These are phyloP conservation scores for Cygnus atratus DNA, from an alignment of 2,113 vertebrate genomes.

Conservation along the genomic window DNA sequence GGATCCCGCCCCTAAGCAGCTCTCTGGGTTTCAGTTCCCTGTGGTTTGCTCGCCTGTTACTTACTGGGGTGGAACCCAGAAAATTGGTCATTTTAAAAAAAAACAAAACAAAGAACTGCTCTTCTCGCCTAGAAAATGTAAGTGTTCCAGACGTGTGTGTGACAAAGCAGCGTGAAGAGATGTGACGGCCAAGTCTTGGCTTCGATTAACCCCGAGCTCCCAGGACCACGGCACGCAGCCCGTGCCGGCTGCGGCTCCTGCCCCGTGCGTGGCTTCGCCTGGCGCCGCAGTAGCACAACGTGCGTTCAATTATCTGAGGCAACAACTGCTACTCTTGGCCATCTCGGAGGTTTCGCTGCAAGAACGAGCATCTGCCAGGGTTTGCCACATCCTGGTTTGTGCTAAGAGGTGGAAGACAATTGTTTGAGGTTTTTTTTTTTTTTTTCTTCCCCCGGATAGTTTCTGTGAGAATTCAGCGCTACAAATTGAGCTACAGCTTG, in stretches of 20 bases:
- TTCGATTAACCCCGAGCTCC: fast-evolving
- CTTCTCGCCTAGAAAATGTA: not conserved
- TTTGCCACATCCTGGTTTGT: not conserved
- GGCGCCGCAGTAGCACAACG: fast-evolving
- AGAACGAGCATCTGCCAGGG: not conserved
- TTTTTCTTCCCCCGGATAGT: not conserved
- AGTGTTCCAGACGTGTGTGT: fast-evolving
- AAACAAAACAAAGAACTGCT: not conserved
- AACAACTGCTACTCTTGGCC: not conserved
- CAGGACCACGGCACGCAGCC: fast-evolving
- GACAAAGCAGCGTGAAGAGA: not conserved
- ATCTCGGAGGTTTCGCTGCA: not conserved
- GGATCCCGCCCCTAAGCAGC: not conserved
- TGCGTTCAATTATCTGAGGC: not conserved
- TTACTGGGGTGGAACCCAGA: not conserved
- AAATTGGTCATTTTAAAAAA: not conserved
- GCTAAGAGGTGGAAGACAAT: not conserved
- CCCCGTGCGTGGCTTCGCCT: fast-evolving
- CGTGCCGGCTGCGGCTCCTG: not conserved
- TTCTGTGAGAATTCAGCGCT: not conserved
- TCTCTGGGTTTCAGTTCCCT: not conserved
- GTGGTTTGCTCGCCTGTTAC: not conserved
- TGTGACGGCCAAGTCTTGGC: not conserved
- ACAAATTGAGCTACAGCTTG: too few relatives aligned
- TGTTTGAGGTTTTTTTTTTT: not conserved